Evolutionary conservation across 2,113 vertebrate species (phyloP), one percentile per base, ranked within the genome.

Genomic region (Megatriorchis doriae): DNA sequence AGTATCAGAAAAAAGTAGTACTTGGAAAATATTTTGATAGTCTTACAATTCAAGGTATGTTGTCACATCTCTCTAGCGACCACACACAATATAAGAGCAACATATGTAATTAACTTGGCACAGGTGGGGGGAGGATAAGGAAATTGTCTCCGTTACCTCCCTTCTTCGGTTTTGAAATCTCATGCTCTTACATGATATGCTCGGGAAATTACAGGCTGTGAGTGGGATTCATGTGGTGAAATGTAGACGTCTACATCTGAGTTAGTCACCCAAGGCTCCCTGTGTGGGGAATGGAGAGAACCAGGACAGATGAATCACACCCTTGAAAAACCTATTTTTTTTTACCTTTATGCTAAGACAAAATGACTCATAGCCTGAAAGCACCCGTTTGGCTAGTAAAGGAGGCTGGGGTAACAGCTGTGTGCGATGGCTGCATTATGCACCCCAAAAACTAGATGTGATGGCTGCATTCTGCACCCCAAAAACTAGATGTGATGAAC

Each of bases 291-390:
- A 82, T 80, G 87, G 74, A 94, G 90, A 96, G 92, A 91, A 97
- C 23, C 93, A 96, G 94, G 94, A 97, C 92, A 96, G 92, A 96
- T 95, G 94, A 97, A 90, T 97, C 96, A 95, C 90, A 93, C 78
- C 45, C 81, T 90, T 80, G 62, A 91, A 89, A 81, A 94, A 96
- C 81, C 58, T 22, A 3, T 42, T 34, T 97, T 96, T 80, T 93
- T 93, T 77, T 75, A 96, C 81, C 78, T 90, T 86, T 90, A 32
- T 82, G 78, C 53, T 48, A 70, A 93, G 81, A 77, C 1, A 12
- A 48, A 94, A 77, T 96, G 85, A 94, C 48, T 95, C 92, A 94
- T 32, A 85, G 50, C 48, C 70, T 85, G 71, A 40, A 85, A 82
- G 48, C 87, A 36, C 65, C 93, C 36, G 0, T 94, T 95, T 88